Evolutionary conservation across 1,140 invertebrate genomes (phyloP).

Genomic region (Cataglyphis hispanica): DNA sequence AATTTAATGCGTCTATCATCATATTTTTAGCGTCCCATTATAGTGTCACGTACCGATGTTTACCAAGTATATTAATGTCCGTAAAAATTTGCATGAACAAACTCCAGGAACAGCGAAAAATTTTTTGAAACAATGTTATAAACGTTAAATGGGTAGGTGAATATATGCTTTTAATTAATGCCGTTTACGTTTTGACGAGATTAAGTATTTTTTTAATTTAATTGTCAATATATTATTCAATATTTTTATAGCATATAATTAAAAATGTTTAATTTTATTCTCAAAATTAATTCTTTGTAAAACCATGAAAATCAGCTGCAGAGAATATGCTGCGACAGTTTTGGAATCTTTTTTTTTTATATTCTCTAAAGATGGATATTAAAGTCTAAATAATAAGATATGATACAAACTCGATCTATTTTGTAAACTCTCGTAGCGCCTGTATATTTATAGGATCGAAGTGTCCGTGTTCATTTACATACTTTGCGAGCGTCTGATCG

Average conservation of each 20-base stretch:
- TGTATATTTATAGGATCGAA: constrained; percentile 49
- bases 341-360: background rate
- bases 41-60: constrained; percentile 45
- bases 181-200: background rate
- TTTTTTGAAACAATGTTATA: constrained; percentile 26
- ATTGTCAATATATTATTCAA: background rate
- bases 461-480: constrained; percentile 52
- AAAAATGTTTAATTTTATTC: background rate
- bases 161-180: background rate
- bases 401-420: constrained; percentile 20
- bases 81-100: constrained; percentile 47
- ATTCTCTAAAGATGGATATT: constrained; percentile 19
- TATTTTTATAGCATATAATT: background rate
- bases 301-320: background rate
- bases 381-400: constrained; percentile 39
- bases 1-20: constrained; percentile 22
- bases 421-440: background rate
- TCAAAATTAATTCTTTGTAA: background rate
- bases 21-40: constrained; percentile 52
- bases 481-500: constrained; percentile 38
- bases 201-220: background rate
- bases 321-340: background rate
- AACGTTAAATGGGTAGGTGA: background rate
- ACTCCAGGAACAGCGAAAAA: background rate
- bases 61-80: constrained; percentile 41